Evolutionary conservation across 2,797 vertebrate species (phyloP), one percentile per base, ranked within the genome.

Genomic region (Premnoplex brunnescens): DNA sequence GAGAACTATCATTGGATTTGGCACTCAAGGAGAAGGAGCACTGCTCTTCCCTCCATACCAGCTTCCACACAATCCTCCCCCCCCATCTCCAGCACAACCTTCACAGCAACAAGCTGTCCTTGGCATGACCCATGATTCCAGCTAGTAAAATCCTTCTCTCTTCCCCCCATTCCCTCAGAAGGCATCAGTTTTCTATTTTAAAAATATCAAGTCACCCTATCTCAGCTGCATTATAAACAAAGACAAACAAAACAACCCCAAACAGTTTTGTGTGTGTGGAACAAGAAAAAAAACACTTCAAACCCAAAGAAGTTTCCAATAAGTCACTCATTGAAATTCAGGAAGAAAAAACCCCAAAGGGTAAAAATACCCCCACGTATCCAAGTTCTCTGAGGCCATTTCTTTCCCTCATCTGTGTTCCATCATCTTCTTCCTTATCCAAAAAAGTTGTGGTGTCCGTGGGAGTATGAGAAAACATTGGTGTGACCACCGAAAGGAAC

Each of bases 251-350:
- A 97, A 96, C 91, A 95, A 95, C 79, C 94, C 82, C 52, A 93
- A 96, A 93, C 89, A 96, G 83, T 73, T 93, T 85, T 7, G 17
- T 90, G 89, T 92, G 81, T 93, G 91, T 91, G 96, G 93, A 97
- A 91, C 28, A 58, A 97, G 89, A 82, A 72, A 84, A 84, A 91
- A 95, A 72, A 88, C 87, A 82, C 79, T 95, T 95, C 62, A 93
- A 91, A 89, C 91, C 89, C 95, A 75, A 91, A 96, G 87, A 94
- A 97, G 93, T 96, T 97, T 97, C 96, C 96, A 97, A 97, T 97
- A 97, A 97, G 94, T 94, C 96, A 95, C 89, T 96, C 93, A 93
- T 93, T 97, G 95, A 97, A 96, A 96, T 97, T 96, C 95, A 97
- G 96, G 95, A 97, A 97, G 91, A 90, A 95, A 95, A 97, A 97